Evolutionary conservation across 2,888 invertebrate genomes (phyloP).

Genomic region (Aphodius sticticus): DNA sequence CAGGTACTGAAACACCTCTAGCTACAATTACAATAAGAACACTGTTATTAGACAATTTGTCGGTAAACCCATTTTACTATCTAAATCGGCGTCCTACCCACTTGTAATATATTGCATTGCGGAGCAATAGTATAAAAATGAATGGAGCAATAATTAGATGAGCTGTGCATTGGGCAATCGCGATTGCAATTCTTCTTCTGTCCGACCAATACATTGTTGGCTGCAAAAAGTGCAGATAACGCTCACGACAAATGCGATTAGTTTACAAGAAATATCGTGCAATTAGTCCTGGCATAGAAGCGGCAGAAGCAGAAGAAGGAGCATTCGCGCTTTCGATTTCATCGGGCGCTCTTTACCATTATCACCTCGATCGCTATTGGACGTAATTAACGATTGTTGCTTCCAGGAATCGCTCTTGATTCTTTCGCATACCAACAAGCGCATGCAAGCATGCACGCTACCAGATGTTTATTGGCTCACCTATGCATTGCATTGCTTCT

Average conservation of each 20-base stretch:
- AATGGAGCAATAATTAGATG: neutral
- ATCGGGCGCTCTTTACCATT: constrained; percentile 26
- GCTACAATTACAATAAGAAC: too few species aligned
- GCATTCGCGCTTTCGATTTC: constrained; percentile 21
- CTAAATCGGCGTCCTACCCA: neutral
- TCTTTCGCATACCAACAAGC: neutral
- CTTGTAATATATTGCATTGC: neutral
- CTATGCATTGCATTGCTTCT: neutral
- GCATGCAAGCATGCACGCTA: neutral
- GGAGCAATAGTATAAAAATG: neutral
- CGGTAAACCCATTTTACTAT: neutral
- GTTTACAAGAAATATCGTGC: constrained; percentile 21
- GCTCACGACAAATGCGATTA: constrained; percentile 18
- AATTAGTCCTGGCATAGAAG: constrained; percentile 19
- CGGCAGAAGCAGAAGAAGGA: constrained; percentile 15
- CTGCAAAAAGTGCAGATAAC: constrained; percentile 12
- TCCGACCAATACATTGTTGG: neutral
- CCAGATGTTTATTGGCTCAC: neutral
- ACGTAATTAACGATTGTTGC: constrained; percentile 29
- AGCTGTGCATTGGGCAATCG: neutral
- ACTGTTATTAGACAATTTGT: too few species aligned
- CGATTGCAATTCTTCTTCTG: neutral
- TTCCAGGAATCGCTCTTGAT: constrained; percentile 19
- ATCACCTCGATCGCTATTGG: constrained; percentile 28
- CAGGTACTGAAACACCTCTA: too few species aligned